Evolutionary conservation across 2,888 invertebrate species (phyloP), one percentile per base, ranked within the genome.

Genomic region (Heliconius ethilla): DNA sequence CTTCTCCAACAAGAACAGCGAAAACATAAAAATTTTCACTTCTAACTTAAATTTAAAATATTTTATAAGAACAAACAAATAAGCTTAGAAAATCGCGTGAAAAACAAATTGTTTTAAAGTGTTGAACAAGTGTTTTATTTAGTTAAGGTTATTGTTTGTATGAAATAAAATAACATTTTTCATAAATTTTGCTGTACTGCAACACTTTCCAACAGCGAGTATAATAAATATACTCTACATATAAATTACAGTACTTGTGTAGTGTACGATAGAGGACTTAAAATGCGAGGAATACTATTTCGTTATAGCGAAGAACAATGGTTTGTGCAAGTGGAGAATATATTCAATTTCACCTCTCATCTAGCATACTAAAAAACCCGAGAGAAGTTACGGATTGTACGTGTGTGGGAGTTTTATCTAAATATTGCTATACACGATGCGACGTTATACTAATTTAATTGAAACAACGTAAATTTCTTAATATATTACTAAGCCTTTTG

Each of bases 191-290:
- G 15, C 11, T 33, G 72, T 72, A 11, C 33, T 72, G n/a, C 9
- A 37, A 1, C 55, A 13, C n/a, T 69, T 72, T 59, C 29, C 13
- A 55, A 33, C 51, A 59, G 25, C 59, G 9, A 25, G 9, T 59
- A 59, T 59, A 72, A 55, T 78, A 82, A 81, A 78, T 83, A 80
- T 66, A 73, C 78, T 83, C 79, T 27, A 59, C 62, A 40, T 63
- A 76, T 70, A 76, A 76, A 76, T 70, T 62, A 70, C 66, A 33
- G 59, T 62, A 22, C 76, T 70, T 40, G 67, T 75, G 75, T 75
- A 66, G 33, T 69, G 76, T 76, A 70, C 70, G 69, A 62, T 70
- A 62, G 37, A 70, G 76, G 66, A 75, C 59, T 70, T 76, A 63
- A 70, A 76, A 70, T 63, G 62, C 62, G 40, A 22, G 15, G 70